Conservation (phyloP, 2,888 invertebrate species). For the Aricia artaxerxes region DNA sequence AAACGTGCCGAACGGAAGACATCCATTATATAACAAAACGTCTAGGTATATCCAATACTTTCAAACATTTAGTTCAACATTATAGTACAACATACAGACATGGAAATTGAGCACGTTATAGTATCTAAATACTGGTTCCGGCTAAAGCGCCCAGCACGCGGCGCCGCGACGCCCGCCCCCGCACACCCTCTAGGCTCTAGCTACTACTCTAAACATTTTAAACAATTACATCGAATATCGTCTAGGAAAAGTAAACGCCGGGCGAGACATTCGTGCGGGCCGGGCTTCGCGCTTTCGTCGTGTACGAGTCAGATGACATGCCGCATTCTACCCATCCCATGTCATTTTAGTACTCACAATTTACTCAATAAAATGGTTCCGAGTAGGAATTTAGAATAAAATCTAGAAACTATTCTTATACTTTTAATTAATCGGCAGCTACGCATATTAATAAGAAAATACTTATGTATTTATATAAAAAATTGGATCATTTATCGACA, state of each 20-base stretch:
- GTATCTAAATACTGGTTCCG: slow-evolving; percentile 67
- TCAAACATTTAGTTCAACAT: slow-evolving; percentile 70
- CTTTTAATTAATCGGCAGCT: not conserved
- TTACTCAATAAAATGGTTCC: not conserved
- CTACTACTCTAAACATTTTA: not conserved
- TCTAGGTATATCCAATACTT: slow-evolving; percentile 65
- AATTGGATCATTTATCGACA: not conserved
- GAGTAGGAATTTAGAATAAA: not conserved
- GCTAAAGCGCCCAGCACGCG: not conserved
- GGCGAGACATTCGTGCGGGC: not conserved
- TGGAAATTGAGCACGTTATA: slow-evolving; percentile 77
- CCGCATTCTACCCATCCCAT: slow-evolving; percentile 3
- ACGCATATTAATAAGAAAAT: slow-evolving; percentile 17
- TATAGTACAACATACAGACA: slow-evolving; percentile 74
- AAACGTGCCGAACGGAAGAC: slow-evolving; percentile 81
- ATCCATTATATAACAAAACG: slow-evolving; percentile 92
- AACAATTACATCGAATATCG: slow-evolving; percentile 14
- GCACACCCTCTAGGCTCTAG: not conserved
- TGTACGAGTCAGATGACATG: not conserved
- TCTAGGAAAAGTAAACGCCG: slow-evolving; percentile 18
- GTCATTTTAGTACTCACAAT: not conserved
- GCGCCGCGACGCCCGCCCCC: slow-evolving; percentile 2
- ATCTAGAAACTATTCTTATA: not conserved
- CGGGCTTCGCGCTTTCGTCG: slow-evolving; percentile 14
- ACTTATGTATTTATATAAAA: slow-evolving; percentile 11